phyloP scores from a whole-genome alignment of 2,113 vertebrate species.

The Scolopax mira region DNA sequence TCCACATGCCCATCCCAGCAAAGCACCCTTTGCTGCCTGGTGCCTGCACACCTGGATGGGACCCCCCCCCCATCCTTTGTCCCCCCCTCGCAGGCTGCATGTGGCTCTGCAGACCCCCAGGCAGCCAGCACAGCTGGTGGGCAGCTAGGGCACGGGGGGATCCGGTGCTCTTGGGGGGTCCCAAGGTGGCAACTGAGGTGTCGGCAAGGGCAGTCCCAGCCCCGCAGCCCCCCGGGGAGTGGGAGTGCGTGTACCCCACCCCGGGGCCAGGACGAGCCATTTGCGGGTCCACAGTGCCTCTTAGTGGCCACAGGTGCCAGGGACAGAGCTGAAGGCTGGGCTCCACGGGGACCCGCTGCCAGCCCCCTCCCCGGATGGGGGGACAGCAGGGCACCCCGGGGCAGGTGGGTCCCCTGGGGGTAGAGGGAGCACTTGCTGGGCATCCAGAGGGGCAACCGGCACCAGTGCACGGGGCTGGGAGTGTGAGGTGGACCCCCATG shows the following conservation, averaged over 20 bases:
- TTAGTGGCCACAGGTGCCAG: not conserved
- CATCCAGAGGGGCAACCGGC: not conserved
- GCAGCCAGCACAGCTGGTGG: not conserved
- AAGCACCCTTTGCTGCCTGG: not conserved
- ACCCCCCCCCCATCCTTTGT: no score
- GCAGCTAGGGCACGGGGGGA: not conserved
- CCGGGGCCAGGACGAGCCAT: not conserved
- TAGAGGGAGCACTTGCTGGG: fast-evolving
- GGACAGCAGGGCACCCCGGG: not conserved
- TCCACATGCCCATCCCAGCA: fast-evolving
- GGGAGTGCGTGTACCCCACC: fast-evolving
- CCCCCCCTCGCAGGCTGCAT: not conserved
- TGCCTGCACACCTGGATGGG: fast-evolving
- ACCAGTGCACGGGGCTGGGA: not conserved
- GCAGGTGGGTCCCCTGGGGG: not conserved
- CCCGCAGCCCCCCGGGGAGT: not conserved
- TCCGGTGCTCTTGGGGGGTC: fast-evolving
- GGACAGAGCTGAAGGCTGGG: not conserved
- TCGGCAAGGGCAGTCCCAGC: not conserved
- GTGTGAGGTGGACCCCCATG: not conserved
- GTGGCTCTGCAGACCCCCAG: not conserved
- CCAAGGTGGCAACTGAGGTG: not conserved
- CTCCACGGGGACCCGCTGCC: not conserved
- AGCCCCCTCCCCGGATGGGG: not conserved
- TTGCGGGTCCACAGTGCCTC: conserved; percentile 20